phyloP scores from a whole-genome alignment of 2,797 vertebrate genomes.

The Siniperca undulata region DNA sequence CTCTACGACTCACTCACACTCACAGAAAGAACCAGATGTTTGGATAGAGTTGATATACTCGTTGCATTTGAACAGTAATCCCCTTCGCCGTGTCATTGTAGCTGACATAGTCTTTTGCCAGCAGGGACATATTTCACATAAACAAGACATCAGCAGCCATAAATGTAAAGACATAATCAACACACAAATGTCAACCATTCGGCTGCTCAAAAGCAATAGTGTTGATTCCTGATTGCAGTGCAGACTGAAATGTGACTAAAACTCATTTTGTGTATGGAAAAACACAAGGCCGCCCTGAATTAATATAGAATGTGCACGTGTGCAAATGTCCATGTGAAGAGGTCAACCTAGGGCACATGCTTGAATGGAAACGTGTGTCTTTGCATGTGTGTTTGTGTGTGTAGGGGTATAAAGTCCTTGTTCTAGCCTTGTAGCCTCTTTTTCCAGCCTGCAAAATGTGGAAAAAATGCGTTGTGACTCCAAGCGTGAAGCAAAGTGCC shows the following conservation, averaged over 20 bases:
- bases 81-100: conserved; percentile 47
- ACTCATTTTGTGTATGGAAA: conserved; percentile 8
- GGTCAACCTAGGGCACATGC: conserved; percentile 40
- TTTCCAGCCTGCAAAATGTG: conserved; percentile 77
- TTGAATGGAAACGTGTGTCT: conserved; percentile 33
- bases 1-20: conserved; percentile 49
- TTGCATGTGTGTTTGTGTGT: conserved; percentile 8
- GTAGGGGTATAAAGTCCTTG: conserved; percentile 30
- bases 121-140: conserved; percentile 42
- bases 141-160: conserved; percentile 60
- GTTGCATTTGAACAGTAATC: conserved; percentile 54
- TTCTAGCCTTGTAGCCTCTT: conserved; percentile 61
- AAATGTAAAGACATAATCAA: conserved; percentile 51
- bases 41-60: conserved; percentile 55
- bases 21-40: conserved; percentile 71
- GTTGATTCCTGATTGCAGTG: conserved; percentile 31
- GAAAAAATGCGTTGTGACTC: conserved; percentile 78
- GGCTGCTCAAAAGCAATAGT: neutral
- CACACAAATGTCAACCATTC: conserved; percentile 33
- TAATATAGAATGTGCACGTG: conserved; percentile 1
- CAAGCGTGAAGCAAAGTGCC: conserved; percentile 71
- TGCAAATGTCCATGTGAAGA: conserved; percentile 14
- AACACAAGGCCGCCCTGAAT: conserved; percentile 5
- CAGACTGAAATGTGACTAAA: conserved; percentile 15
- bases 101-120: conserved; percentile 54